These are phyloP conservation scores for Myopa tessellatipennis DNA, from an alignment of 2,888 invertebrate genomes.

Conservation along the genomic window DNA sequence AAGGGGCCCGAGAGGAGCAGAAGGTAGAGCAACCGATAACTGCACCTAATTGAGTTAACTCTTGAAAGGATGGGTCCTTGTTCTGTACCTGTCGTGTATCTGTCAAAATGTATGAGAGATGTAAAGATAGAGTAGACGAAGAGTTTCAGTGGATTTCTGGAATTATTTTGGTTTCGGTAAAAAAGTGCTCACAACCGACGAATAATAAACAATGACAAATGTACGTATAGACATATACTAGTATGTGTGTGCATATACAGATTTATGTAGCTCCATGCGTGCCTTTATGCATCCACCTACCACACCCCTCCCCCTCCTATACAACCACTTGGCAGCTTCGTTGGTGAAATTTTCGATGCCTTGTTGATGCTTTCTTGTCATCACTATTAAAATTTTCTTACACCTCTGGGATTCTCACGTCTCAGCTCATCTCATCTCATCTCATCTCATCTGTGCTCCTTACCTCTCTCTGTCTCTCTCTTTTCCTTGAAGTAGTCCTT, in stretches of 20 bases:
- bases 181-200: no score
- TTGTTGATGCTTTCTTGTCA: conserved; percentile 36
- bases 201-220: no score
- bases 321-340: not conserved
- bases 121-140: no score
- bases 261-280: not conserved
- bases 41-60: no score
- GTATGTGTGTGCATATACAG: not conserved
- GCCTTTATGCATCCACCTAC: not conserved
- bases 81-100: no score
- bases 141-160: no score
- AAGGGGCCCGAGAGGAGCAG: no score
- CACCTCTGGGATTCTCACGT: conserved; percentile 12
- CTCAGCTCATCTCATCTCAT: not conserved
- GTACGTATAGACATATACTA: no score
- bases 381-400: conserved; percentile 36
- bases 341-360: conserved; percentile 5
- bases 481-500: not conserved
- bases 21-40: no score
- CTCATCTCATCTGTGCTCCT: not conserved
- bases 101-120: no score
- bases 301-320: not conserved
- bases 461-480: not conserved
- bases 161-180: no score
- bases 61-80: no score